Percentiles rank a stretch among this genome's conserved stretches.
These are phyloP conservation scores for Ormyrus rosae DNA, from an alignment of 2,888 invertebrate genomes.

Conservation along the genomic window DNA sequence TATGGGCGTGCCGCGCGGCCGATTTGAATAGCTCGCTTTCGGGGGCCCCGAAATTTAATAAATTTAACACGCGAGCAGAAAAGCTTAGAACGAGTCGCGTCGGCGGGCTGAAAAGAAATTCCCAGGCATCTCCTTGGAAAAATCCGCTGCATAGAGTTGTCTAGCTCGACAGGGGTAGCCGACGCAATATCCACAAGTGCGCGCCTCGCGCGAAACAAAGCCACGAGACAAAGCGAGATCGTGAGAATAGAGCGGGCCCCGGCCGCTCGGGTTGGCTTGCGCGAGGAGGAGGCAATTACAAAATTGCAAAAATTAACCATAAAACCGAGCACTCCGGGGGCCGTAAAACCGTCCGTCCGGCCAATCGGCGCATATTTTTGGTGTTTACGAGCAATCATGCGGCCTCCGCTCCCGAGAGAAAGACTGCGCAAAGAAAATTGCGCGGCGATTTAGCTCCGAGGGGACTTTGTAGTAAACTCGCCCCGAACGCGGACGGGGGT, in stretches of 20 bases:
- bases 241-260: conserved; percentile 49
- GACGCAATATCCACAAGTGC: background rate
- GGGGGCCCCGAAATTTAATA: background rate
- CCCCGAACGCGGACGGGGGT: conserved; percentile 4
- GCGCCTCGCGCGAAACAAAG: conserved; percentile 54
- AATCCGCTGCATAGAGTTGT: background rate
- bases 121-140: background rate
- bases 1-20: conserved; percentile 40
- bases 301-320: conserved; percentile 73
- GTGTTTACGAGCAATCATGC: conserved; percentile 75
- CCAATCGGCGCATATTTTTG: conserved; percentile 74
- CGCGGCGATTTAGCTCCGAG: conserved; percentile 68
- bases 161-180: conserved; percentile 7
- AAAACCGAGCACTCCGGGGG: conserved; percentile 64
- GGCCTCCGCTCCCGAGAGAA: conserved; percentile 57
- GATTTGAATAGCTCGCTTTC: conserved; percentile 41
- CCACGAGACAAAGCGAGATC: conserved; percentile 46
- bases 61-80: background rate
- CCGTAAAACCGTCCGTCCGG: conserved; percentile 68
- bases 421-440: conserved; percentile 68
- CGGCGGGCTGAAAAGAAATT: background rate
- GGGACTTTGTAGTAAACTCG: conserved; percentile 24
- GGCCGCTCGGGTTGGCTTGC: background rate
- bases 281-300: conserved; percentile 66
- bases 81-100: background rate